Percentiles rank a stretch among this genome's conserved stretches.
Conservation (phyloP, 2,113 vertebrate species). For the Lepus europaeus region DNA sequence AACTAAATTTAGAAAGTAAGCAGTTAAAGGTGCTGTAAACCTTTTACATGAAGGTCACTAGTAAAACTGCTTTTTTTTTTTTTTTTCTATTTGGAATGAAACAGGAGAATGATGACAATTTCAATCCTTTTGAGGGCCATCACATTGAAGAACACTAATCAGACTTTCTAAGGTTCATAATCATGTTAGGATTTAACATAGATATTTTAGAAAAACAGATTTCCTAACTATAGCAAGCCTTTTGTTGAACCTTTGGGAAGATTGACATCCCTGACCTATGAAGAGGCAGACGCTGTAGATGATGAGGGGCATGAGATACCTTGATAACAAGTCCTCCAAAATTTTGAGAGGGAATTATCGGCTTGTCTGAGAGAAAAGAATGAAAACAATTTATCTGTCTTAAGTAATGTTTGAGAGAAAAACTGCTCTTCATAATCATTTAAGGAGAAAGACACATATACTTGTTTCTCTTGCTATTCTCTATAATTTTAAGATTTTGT, state of each 20-base stretch:
- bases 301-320: background rate
- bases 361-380: background rate
- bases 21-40: background rate
- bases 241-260: background rate
- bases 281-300: background rate
- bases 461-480: background rate
- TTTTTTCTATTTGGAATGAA: background rate
- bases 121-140: background rate
- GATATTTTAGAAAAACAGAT: background rate
- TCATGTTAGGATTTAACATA: background rate
- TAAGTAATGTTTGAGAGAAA: background rate
- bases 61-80: background rate
- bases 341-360: background rate
- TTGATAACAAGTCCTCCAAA: no score
- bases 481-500: background rate
- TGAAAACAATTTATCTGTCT: background rate
- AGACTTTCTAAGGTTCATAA: background rate
- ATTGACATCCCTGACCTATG: background rate
- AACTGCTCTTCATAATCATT: background rate
- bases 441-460: background rate
- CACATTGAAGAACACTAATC: background rate
- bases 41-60: background rate
- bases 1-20: background rate
- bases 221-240: background rate
- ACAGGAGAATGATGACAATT: background rate